Evolutionary conservation across 2,888 invertebrate species (phyloP).

Genomic region (Mallateleia sp.): DNA sequence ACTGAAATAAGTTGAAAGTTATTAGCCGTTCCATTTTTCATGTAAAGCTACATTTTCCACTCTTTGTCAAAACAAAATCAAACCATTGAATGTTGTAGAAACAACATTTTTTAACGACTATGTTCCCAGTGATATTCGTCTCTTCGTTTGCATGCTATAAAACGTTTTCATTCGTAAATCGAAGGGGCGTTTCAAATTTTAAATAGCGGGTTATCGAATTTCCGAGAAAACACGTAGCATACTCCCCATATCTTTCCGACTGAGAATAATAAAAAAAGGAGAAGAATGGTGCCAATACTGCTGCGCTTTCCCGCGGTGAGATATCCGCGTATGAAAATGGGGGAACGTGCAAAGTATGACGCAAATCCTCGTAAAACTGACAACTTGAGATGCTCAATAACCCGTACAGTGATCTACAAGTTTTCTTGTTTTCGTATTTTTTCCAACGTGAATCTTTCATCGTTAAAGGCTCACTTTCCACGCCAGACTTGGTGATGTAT

Average conservation of each 20-base stretch:
- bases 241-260: conserved; percentile 48
- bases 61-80: too few relatives aligned
- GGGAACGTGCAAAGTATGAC: conserved; percentile 83
- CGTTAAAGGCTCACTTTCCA: conserved; percentile 74
- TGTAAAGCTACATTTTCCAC: too few relatives aligned
- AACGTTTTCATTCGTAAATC: conserved; percentile 54
- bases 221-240: conserved; percentile 44
- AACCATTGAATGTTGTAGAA: too few relatives aligned
- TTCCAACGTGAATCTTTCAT: conserved; percentile 70
- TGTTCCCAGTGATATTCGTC: neutral
- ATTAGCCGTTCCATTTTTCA: neutral
- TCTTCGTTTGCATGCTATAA: conserved; percentile 63
- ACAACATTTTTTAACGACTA: too few relatives aligned
- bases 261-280: conserved; percentile 77
- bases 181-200: conserved; percentile 65
- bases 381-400: conserved; percentile 84
- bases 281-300: conserved; percentile 80
- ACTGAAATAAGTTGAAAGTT: neutral
- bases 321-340: conserved; percentile 77
- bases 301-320: conserved; percentile 76
- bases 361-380: conserved; percentile 84
- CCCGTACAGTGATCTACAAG: conserved; percentile 80
- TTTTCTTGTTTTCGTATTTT: conserved; percentile 75
- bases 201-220: conserved; percentile 69
- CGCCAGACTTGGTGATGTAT: conserved; percentile 73